Base-by-base conservation (phyloP, 2,888 invertebrate genomes). In the Drosophila maculinotata region DNA sequence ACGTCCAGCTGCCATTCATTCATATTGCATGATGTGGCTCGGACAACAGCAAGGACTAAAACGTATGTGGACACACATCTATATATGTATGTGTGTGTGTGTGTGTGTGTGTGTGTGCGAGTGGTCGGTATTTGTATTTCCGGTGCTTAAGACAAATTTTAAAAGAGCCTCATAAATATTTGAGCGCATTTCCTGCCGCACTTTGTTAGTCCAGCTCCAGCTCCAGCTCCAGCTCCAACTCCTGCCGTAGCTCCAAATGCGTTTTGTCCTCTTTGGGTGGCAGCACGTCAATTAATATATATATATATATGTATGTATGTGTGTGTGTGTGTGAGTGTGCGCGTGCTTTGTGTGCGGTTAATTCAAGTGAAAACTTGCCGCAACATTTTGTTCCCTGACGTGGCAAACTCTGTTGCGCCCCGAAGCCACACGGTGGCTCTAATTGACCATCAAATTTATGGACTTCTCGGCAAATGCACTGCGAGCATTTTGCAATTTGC, bases 111-210 rank as follows among this genome's bases (percentile, higher is more conserved):
- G 17, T 28, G 28, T 35, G 26, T 39, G 14, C 31, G 15, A 33
- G 39, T 38, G 25, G 20, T 33, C 15, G 56, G 48, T 79, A 58
- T 87, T 79, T 88, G 87, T 88, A 88, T 81, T 88, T 81, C 81
- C 81, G 81, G 81, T 81, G 88, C 81, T 81, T 81, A 81, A 81
- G 81, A 81, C 81, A 86, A 81, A 81, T 81, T 88, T 87, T 79
- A 88, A 81, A 81, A 81, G 77, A 67, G 84, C 80, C 59, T 80
- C 69, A 86, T 81, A 51, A 81, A 81, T 81, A 86, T 72, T 81
- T 79, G 14, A 81, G 63, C 67, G 47, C 77, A 73, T 77, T 81
- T 87, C 88, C 81, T 83, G 77, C 64, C 75, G 75, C 75, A 75
- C 75, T 75, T 75, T 78, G 75, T 63, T 51, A 47, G 49, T n/a